Percentiles rank a stretch among this genome's conserved stretches.
Conservation (phyloP, 1,140 invertebrate genomes). For the Drosophila melanogaster region Release_6_plus_ISO1_MT NC_004354.4:7677501-7678000, state of each 20-base stretch:
- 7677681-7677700: conserved; percentile 18
- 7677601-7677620: conserved; percentile 69
- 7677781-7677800: conserved; percentile 76
- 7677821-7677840: conserved; percentile 32
- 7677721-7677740: conserved; percentile 8
- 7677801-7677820: conserved; percentile 36
- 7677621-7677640: conserved; percentile 60
- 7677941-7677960: conserved; percentile 23
- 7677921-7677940: conserved; percentile 32
- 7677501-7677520: conserved; percentile 51
- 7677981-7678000: conserved; percentile 6
- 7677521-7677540: conserved; percentile 32
- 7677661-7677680: neutral
- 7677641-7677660: conserved; percentile 38
- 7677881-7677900: conserved; percentile 54
- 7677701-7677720: conserved; percentile 19
- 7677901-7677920: conserved; percentile 42
- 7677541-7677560: conserved; percentile 24
- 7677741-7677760: conserved; percentile 10
- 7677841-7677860: conserved; percentile 56
- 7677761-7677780: conserved; percentile 51
- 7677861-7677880: conserved; percentile 21
- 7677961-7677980: conserved; percentile 27
- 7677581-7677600: conserved; percentile 43
- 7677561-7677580: conserved; percentile 27